Base-by-base conservation (phyloP, 2,797 vertebrate species). In the Anas capensis region DNA sequence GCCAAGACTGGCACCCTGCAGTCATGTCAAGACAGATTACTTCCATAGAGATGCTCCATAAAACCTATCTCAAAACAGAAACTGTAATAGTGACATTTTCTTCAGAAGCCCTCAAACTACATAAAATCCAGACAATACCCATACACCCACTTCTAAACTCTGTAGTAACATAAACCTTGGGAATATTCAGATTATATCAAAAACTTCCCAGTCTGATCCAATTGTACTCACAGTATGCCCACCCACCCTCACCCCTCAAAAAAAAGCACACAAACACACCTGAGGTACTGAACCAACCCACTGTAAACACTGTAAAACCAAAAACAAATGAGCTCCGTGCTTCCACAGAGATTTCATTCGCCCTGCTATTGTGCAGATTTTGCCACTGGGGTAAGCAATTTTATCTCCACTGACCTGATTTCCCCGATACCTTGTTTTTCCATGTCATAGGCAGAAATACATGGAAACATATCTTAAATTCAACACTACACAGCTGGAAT, bases 11-110 rank as follows among this genome's bases (percentile, higher is more conserved):
- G 56, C 75, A 95, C 68, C 58, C 87, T 82, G 69, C 58, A 89
- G 82, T 86, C 61, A 4, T 66, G 82, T 95, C 94, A 97, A 82
- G 92, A 94, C 82, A 93, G 79, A 94, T 96, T 96, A 96, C 65
- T 94, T 96, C 92, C 93, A 91, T 56, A 20, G 34, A 4, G 46
- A 94, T 58, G 42, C 31, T 91, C 70, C 79, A 73, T 49, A 79
- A 93, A 91, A 81, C 29, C 62, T 60, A 90, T n/a, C 58, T 71
- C 19, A 60, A 66, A 61, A 40, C 20, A 82, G 49, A 31, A 86
- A 82, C 49, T 53, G 12, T 51, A 91, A 71, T 12, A 71, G 15
- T 80, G 46, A 54, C 87, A 17, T 60, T 95, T 83, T 86, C 38
- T 91, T 86, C 75, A 48, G 26, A 75, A 73, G 23, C 15, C 13